These are phyloP conservation scores for Drosophila suboccidentalis DNA, from an alignment of 2,888 invertebrate genomes.

Conservation along the genomic window DNA sequence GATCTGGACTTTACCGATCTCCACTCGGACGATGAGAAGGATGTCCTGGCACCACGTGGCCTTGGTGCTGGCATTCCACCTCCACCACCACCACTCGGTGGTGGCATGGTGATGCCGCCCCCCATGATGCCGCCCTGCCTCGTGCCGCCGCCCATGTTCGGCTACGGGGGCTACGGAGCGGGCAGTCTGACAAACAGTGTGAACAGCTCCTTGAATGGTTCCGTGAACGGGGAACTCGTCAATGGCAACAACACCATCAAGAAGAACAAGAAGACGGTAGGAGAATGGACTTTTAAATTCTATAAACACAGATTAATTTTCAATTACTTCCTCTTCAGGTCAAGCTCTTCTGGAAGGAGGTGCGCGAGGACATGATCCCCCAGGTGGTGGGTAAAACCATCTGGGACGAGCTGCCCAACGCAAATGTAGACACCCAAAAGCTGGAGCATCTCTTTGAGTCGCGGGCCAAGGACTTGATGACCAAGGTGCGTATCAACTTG, in stretches of 20 bases:
- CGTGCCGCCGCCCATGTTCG: slow-evolving; percentile 87
- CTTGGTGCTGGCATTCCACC: slow-evolving; percentile 90
- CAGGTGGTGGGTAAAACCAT: slow-evolving; percentile 90
- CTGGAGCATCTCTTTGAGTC: slow-evolving; percentile 99
- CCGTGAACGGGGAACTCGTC: slow-evolving; percentile 81
- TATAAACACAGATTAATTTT: not conserved
- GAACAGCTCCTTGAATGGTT: slow-evolving; percentile 83
- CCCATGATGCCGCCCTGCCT: slow-evolving; percentile 84
- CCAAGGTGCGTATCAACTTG: slow-evolving; percentile 90
- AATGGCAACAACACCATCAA: slow-evolving; percentile 87
- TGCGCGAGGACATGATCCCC: slow-evolving; percentile 88
- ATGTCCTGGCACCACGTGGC: slow-evolving; percentile 89
- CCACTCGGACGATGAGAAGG: slow-evolving; percentile 94
- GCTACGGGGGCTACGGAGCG: slow-evolving; percentile 79
- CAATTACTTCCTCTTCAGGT: slow-evolving; percentile 69
- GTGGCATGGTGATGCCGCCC: slow-evolving; percentile 86
- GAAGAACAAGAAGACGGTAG: slow-evolving; percentile 97
- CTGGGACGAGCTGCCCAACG: slow-evolving; percentile 95
- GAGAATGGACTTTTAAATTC: not conserved
- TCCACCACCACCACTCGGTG: slow-evolving; percentile 91
- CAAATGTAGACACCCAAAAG: slow-evolving; percentile 95
- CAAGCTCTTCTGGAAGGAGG: slow-evolving; percentile 99
- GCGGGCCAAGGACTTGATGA: slow-evolving; percentile 96
- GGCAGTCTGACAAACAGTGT: slow-evolving; percentile 82
- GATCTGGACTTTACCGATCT: slow-evolving; percentile 99